Conservation (phyloP, 2,888 invertebrate genomes). For the Apeira syringaria region DNA sequence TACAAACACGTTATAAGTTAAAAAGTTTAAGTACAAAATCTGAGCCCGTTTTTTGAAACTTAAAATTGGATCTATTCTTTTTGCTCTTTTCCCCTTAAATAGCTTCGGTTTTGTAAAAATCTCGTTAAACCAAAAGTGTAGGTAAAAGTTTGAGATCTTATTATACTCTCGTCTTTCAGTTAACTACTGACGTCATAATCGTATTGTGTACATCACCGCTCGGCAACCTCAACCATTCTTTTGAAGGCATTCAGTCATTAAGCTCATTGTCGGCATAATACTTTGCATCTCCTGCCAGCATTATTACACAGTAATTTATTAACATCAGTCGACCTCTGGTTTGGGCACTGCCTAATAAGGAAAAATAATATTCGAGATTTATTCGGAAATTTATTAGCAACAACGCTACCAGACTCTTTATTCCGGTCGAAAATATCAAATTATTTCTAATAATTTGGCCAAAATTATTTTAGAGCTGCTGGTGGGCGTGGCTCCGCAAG, state of each 20-base stretch:
- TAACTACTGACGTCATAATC: slow-evolving; percentile 28
- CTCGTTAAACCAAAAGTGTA: slow-evolving; percentile 1
- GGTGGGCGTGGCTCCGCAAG: slow-evolving; percentile 21
- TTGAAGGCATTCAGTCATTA: slow-evolving; percentile 40
- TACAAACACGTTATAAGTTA: slow-evolving; percentile 18
- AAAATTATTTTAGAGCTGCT: slow-evolving; percentile 23
- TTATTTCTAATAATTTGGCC: slow-evolving; percentile 27
- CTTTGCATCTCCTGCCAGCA: slow-evolving; percentile 42
- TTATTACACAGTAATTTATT: slow-evolving; percentile 55
- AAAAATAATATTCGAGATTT: slow-evolving; percentile 54
- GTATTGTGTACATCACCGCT: slow-evolving; percentile 19
- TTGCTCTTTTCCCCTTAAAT: slow-evolving; percentile 3
- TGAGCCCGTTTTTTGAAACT: slow-evolving; percentile 18
- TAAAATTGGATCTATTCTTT: slow-evolving; percentile 21
- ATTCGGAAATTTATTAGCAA: slow-evolving; percentile 52
- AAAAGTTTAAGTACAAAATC: slow-evolving; percentile 7
- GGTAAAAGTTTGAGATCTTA: slow-evolving; percentile 2
- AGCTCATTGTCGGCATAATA: slow-evolving; percentile 46
- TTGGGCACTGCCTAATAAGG: slow-evolving; percentile 49
- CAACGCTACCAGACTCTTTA: slow-evolving; percentile 30
- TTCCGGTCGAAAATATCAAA: slow-evolving; percentile 33
- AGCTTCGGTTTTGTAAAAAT: slow-evolving; percentile 6
- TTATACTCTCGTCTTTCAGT: slow-evolving; percentile 6
- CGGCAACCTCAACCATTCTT: slow-evolving; percentile 20
- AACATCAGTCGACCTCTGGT: slow-evolving; percentile 41